Conservation (phyloP, 1,140 invertebrate genomes). For the Drosophila ambigua region DNA sequence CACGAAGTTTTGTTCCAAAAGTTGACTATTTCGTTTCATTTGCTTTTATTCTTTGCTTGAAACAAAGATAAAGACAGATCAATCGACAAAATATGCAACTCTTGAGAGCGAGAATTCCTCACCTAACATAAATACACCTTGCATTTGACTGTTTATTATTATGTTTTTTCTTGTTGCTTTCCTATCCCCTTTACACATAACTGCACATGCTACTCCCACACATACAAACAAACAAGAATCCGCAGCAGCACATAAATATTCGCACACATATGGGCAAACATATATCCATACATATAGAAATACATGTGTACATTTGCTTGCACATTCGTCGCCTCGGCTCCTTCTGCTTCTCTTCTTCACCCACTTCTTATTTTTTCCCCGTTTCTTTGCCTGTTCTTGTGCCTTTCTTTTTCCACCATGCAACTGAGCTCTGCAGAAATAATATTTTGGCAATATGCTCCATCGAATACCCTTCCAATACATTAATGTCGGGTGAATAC, state of each 20-base stretch:
- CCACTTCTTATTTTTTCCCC: constrained; percentile 42
- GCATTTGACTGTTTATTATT: too few species aligned
- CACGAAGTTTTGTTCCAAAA: too few species aligned
- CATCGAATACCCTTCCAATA: constrained; percentile 1
- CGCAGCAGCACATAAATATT: too few species aligned
- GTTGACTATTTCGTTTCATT: too few species aligned
- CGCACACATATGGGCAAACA: neutral
- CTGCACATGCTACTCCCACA: constrained; percentile 2
- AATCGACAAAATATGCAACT: too few species aligned
- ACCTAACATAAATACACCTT: too few species aligned
- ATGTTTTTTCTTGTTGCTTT: constrained; percentile 1
- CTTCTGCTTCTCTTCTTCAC: constrained; percentile 31
- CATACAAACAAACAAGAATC: too few species aligned
- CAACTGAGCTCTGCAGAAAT: constrained; percentile 51
- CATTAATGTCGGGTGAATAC: too few species aligned
- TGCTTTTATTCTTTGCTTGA: neutral
- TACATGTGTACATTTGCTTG: constrained; percentile 29
- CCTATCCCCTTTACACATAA: neutral
- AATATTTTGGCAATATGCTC: constrained; percentile 3
- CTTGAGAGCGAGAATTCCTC: too few species aligned
- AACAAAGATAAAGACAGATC: too few species aligned
- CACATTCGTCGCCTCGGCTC: constrained; percentile 46
- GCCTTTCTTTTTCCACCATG: constrained; percentile 55
- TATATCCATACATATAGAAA: constrained; percentile 15
- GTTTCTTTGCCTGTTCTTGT: constrained; percentile 51